Conservation (phyloP, 2,888 invertebrate species). For the Rhagium mordax region DNA sequence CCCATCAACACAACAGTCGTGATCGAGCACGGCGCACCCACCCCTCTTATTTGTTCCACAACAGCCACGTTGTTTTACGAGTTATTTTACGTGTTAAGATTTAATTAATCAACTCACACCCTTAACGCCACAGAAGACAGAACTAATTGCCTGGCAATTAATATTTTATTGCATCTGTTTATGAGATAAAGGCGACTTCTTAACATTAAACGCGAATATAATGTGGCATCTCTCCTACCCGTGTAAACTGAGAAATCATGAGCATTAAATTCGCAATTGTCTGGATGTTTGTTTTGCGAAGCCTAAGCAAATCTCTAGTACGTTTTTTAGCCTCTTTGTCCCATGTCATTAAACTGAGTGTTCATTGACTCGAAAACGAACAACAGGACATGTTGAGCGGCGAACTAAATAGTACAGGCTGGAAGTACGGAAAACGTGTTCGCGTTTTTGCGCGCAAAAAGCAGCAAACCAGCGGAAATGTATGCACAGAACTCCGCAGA, state of each 20-base stretch:
- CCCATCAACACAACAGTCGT: background rate
- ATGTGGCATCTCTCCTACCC: background rate
- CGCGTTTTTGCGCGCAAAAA: background rate
- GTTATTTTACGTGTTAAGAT: background rate
- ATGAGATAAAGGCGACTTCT: background rate
- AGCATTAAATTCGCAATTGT: background rate
- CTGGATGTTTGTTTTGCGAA: conserved; percentile 4
- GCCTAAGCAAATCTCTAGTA: conserved; percentile 1
- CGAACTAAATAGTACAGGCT: conserved; percentile 2
- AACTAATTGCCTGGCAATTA: background rate
- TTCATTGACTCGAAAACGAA: conserved; percentile 22
- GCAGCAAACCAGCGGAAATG: background rate
- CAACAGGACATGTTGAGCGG: conserved; percentile 6
- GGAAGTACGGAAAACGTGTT: background rate
- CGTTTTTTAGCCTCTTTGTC: conserved; percentile 21
- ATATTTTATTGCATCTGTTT: background rate
- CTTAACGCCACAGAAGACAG: background rate
- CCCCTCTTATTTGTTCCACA: too few species aligned
- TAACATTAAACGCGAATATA: background rate
- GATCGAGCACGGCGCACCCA: background rate
- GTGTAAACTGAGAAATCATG: background rate
- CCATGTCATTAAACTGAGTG: conserved; percentile 25
- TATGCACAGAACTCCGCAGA: too few species aligned
- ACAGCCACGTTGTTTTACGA: background rate
- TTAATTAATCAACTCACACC: background rate